These are phyloP conservation scores for Cynocephalus volans DNA, from an alignment of 2,113 vertebrate genomes.

Conservation along the genomic window DNA sequence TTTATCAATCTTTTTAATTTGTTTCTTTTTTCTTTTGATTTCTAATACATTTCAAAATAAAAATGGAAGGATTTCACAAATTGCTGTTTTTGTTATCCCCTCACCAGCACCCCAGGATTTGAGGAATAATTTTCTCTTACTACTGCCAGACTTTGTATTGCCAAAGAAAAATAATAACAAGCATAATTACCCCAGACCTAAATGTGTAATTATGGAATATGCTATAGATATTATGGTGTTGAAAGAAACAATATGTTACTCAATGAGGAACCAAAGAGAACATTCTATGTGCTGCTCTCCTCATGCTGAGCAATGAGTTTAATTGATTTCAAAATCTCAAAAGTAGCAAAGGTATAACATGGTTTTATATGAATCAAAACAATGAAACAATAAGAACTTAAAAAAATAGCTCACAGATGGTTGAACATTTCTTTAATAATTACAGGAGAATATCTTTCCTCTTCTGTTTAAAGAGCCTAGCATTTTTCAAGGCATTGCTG, in stretches of 20 bases:
- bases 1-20: slow-evolving; percentile 41
- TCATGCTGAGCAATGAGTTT: slow-evolving; percentile 82
- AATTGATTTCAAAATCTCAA: slow-evolving; percentile 85
- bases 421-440: slow-evolving; percentile 84
- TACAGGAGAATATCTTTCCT: slow-evolving; percentile 82
- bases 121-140: slow-evolving; percentile 9
- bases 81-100: not conserved
- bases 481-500: slow-evolving; percentile 82
- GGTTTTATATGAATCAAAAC: slow-evolving; percentile 82
- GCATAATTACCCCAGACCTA: slow-evolving; percentile 64
- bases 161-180: slow-evolving; percentile 25
- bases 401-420: slow-evolving; percentile 85
- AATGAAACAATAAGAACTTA: slow-evolving; percentile 82
- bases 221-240: slow-evolving; percentile 72
- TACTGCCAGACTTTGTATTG: not conserved
- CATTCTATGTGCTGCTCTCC: slow-evolving; percentile 78
- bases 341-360: slow-evolving; percentile 84
- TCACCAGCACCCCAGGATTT: not conserved
- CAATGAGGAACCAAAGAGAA: slow-evolving; percentile 83
- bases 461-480: slow-evolving; percentile 82
- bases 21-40: slow-evolving; percentile 44
- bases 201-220: slow-evolving; percentile 73
- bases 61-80: not conserved
- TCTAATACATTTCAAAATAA: slow-evolving; percentile 2
- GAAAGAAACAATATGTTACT: slow-evolving; percentile 78